These are phyloP conservation scores for Rhynchonema sp. DNA, from an alignment of 2,888 invertebrate genomes.

Conservation along the genomic window DNA sequence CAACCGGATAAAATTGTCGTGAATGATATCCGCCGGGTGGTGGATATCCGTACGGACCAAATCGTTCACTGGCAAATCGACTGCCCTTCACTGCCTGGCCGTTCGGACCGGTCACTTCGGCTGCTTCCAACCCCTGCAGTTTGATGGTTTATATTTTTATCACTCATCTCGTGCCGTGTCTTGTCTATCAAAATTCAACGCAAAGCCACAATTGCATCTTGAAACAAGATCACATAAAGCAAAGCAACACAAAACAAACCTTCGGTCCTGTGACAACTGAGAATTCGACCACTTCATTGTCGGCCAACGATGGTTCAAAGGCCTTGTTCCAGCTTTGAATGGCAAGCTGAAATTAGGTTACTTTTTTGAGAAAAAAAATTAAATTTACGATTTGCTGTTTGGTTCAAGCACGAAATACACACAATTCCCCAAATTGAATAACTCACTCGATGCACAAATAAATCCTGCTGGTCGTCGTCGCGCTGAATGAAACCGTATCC, in stretches of 20 bases:
- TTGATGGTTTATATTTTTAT: too few relatives aligned
- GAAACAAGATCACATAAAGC: too few relatives aligned
- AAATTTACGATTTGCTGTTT: not conserved
- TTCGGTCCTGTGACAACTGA: conserved; percentile 58
- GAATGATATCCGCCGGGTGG: too few relatives aligned
- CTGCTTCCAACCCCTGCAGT: conserved; percentile 74
- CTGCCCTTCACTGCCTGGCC: conserved; percentile 83
- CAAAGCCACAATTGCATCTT: too few relatives aligned
- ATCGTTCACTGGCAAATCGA: conserved; percentile 82
- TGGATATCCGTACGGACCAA: too few relatives aligned
- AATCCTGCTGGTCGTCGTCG: not conserved
- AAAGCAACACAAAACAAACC: not conserved
- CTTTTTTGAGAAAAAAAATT: not conserved
- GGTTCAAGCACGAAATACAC: not conserved
- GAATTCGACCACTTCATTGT: conserved; percentile 91
- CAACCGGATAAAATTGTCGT: too few relatives aligned
- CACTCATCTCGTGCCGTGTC: too few relatives aligned
- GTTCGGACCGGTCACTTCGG: conserved; percentile 82
- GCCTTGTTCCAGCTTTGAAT: too few relatives aligned
- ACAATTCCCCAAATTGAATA: too few relatives aligned
- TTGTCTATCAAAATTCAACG: too few relatives aligned
- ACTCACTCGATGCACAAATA: not conserved
- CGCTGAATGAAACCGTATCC: not conserved
- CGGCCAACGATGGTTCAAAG: conserved; percentile 65
- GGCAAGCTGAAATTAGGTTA: too few relatives aligned